phyloP scores from a whole-genome alignment of 1,140 invertebrate species.

The Lordiphosa stackelbergi region DNA sequence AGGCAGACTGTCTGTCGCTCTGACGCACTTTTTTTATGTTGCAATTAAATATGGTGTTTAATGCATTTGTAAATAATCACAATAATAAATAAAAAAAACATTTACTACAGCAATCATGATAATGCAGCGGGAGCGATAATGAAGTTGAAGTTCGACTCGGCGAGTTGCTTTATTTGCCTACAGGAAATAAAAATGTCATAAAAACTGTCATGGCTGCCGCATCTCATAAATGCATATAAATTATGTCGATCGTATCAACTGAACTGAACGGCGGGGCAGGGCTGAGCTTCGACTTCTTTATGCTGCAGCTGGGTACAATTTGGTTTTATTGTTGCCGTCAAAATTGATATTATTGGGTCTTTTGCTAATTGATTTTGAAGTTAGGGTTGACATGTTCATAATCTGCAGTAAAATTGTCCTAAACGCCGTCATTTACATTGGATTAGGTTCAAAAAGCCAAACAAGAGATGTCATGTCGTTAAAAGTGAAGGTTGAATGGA shows the following conservation, averaged over 20 bases:
- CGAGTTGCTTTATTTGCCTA: conserved; percentile 54
- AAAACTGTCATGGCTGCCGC: conserved; percentile 53
- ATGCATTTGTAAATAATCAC: conserved; percentile 74
- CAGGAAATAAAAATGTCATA: conserved; percentile 69
- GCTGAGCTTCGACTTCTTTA: conserved; percentile 13
- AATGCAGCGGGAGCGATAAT: conserved; percentile 46
- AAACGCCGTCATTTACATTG: conserved; percentile 26
- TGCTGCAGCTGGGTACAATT: conserved; percentile 46
- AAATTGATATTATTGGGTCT: conserved; percentile 42
- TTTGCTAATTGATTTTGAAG: conserved; percentile 56
- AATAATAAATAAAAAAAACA: conserved; percentile 38
- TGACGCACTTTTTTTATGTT: conserved; percentile 31
- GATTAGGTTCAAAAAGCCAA: conserved; percentile 16
- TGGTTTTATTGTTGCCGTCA: conserved; percentile 40
- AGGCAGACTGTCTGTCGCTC: conserved; percentile 32
- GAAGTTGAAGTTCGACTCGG: conserved; percentile 53
- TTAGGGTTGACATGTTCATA: conserved; percentile 37
- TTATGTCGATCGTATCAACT: conserved; percentile 36
- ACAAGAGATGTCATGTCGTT: conserved; percentile 1
- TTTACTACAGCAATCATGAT: conserved; percentile 63
- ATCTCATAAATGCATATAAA: conserved; percentile 59
- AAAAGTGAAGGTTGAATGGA: conserved; percentile 23
- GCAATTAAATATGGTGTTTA: conserved; percentile 74
- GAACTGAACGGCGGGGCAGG: not conserved
- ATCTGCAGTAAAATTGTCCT: conserved; percentile 38